A percentile compares a stretch with the other conserved stretches of the same genome.
phyloP scores from a whole-genome alignment of 2,113 vertebrate genomes.

The Ramphastos sulfuratus region DNA sequence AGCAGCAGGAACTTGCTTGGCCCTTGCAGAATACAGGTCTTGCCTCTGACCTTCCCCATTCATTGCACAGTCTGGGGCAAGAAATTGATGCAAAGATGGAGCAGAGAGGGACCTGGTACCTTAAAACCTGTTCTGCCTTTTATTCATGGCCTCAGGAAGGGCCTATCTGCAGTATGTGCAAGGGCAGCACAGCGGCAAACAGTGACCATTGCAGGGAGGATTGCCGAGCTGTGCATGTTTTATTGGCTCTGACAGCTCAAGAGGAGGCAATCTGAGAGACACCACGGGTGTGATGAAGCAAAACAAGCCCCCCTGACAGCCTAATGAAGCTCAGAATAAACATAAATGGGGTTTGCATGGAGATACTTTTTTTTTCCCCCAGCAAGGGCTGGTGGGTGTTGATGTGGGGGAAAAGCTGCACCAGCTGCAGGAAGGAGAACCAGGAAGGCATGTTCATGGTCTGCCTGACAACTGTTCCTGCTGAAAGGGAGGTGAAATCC shows the following conservation, averaged over 20 bases:
- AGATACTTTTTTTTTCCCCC: not conserved
- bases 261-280: not conserved
- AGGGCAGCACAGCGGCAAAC: not conserved
- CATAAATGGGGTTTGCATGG: not conserved
- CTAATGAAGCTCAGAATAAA: not conserved
- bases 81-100: not conserved
- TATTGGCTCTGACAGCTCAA: not conserved
- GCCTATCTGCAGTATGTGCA: too few species aligned
- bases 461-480: not conserved
- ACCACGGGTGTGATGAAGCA: not conserved
- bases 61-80: not conserved
- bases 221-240: accelerated
- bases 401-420: not conserved
- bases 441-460: not conserved
- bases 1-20: not conserved
- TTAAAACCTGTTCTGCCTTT: not conserved
- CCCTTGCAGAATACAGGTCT: not conserved
- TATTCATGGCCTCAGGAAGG: not conserved
- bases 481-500: not conserved
- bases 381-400: not conserved
- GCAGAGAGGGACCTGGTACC: not conserved
- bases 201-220: accelerated
- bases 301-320: not conserved
- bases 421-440: not conserved
- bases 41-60: not conserved